Percentiles rank a stretch among this genome's conserved stretches.
Evolutionary conservation across 2,113 vertebrate species (phyloP).

Genomic region (Tricholaema leucomelas): DNA sequence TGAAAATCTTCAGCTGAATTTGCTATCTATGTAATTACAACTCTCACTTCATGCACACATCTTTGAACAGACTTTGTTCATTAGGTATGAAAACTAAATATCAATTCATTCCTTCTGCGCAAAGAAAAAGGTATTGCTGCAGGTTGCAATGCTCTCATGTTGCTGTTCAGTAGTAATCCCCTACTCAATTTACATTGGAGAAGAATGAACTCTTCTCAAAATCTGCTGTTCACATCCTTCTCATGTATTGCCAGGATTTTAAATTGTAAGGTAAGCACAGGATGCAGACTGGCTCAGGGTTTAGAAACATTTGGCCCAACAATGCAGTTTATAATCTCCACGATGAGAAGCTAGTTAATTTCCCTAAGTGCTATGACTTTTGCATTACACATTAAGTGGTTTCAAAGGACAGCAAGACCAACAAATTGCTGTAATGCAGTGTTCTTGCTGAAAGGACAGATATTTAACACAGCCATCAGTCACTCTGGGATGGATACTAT

Average conservation of each 20-base stretch:
- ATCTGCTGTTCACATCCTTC: background rate
- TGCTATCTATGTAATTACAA: background rate
- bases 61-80: background rate
- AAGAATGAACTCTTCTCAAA: background rate
- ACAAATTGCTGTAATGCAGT: background rate
- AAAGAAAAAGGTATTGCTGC: background rate
- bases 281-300: background rate
- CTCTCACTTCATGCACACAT: rapidly evolving
- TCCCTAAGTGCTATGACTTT: background rate
- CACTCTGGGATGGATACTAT: background rate
- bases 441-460: background rate
- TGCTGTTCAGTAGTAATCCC: background rate
- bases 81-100: background rate
- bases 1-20: background rate
- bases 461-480: background rate
- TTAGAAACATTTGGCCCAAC: background rate
- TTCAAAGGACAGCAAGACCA: background rate
- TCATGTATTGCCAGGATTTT: background rate
- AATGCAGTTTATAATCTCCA: background rate
- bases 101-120: rapidly evolving
- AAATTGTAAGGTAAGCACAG: background rate
- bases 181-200: background rate
- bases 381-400: background rate
- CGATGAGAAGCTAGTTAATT: background rate
- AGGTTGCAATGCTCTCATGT: background rate